Percentiles rank a stretch among this genome's conserved stretches.
phyloP scores from a whole-genome alignment of 2,113 vertebrate genomes.

The Phalacrocorax brasilianus region DNA sequence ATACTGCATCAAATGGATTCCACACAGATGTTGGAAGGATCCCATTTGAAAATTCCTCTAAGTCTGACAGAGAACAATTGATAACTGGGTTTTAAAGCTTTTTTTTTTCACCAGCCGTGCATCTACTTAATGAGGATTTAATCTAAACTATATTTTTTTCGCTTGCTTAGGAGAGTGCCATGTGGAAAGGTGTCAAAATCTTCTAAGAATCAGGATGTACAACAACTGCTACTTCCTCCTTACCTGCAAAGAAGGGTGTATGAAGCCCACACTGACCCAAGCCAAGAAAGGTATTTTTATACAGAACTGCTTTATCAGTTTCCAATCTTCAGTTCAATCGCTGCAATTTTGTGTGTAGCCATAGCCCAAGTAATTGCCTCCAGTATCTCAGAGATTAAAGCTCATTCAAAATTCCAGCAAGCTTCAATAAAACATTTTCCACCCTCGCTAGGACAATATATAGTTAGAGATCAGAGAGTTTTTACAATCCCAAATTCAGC shows the following conservation, averaged over 20 bases:
- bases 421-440: slow-evolving; percentile 12
- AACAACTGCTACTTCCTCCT: background rate
- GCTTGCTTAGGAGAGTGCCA: background rate
- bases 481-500: background rate
- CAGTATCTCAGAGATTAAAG: slow-evolving; percentile 38
- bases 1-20: slow-evolving; percentile 58
- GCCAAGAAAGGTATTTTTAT: background rate
- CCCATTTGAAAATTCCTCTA: background rate
- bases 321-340: background rate
- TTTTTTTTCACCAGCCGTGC: background rate
- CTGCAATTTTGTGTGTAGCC: background rate
- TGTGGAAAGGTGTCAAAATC: background rate
- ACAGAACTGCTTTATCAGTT: slow-evolving; percentile 14
- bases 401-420: slow-evolving; percentile 31
- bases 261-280: background rate
- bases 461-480: background rate
- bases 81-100: background rate
- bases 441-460: background rate
- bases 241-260: background rate
- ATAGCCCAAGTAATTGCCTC: background rate
- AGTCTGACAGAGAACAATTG: background rate
- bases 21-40: slow-evolving; percentile 46
- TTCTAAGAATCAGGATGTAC: background rate
- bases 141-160: background rate
- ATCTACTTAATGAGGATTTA: background rate